A percentile compares a stretch with the other conserved stretches of the same genome.
phyloP scores from a whole-genome alignment of 2,888 invertebrate species.

The Autographa pulchrina region DNA sequence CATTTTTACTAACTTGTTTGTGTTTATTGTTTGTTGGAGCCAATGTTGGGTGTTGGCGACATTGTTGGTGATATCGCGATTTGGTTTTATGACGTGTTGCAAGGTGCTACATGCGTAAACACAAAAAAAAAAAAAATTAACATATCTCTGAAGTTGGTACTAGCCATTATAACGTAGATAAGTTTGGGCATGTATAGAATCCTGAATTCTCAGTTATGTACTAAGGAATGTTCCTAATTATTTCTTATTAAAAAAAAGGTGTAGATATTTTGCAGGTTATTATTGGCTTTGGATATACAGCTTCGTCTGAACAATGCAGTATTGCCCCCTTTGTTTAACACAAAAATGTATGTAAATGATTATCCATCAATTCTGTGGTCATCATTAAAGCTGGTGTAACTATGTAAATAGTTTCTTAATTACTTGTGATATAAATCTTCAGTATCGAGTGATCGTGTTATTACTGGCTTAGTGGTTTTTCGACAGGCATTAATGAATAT shows the following conservation, averaged over 20 bases:
- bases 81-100: background rate
- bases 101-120: background rate
- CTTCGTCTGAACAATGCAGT: background rate
- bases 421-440: conserved; percentile 56
- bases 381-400: conserved; percentile 34
- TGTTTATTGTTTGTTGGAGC: conserved; percentile 28
- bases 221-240: too few relatives aligned
- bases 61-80: background rate
- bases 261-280: too few relatives aligned
- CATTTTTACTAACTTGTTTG: conserved; percentile 34
- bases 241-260: too few relatives aligned
- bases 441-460: conserved; percentile 51
- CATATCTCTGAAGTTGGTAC: too few relatives aligned
- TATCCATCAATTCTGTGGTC: conserved; percentile 19
- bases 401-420: conserved; percentile 58
- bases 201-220: too few relatives aligned
- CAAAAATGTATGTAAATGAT: conserved; percentile 9
- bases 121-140: too few relatives aligned
- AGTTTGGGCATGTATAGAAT: too few relatives aligned
- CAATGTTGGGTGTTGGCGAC: conserved; percentile 23
- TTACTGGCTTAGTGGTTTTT: conserved; percentile 57
- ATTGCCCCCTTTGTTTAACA: background rate
- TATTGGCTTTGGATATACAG: too few relatives aligned
- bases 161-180: too few relatives aligned
- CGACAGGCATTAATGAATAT: conserved; percentile 59